These are phyloP conservation scores for Hemiscyllium ocellatum DNA, from an alignment of 2,113 vertebrate genomes.

Conservation along the genomic window DNA sequence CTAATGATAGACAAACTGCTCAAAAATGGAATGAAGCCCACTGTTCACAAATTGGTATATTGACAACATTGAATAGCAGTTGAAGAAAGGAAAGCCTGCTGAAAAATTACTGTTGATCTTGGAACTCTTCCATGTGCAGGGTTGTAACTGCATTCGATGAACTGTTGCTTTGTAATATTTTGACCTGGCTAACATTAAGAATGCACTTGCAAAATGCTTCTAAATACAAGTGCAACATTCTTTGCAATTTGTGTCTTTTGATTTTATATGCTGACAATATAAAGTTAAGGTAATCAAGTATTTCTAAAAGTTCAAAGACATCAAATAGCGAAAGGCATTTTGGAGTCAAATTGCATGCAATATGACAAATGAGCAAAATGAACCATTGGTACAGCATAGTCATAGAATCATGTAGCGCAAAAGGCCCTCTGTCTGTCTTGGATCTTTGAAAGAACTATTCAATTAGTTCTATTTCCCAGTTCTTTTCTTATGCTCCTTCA, in stretches of 20 bases:
- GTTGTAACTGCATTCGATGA: not conserved
- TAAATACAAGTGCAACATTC: not conserved
- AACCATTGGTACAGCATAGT: not conserved
- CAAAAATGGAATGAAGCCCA: not conserved
- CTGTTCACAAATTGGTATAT: not conserved
- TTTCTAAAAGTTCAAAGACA: not conserved
- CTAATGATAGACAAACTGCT: not conserved
- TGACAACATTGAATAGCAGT: not conserved
- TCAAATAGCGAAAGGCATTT: not conserved
- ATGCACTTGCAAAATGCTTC: not conserved
- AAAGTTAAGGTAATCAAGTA: not conserved
- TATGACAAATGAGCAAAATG: not conserved
- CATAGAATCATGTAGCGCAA: not conserved
- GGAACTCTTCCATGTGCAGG: not conserved
- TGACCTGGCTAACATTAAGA: not conserved
- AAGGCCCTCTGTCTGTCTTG: not conserved
- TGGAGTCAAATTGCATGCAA: not conserved
- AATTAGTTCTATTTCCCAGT: not conserved
- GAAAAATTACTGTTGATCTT: constrained; percentile 7
- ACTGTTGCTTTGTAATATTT: not conserved
- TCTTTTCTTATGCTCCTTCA: not conserved
- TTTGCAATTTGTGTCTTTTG: not conserved
- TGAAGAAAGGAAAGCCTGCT: not conserved
- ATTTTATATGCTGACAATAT: not conserved
- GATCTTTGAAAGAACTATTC: not conserved